Conservation (phyloP, 2,797 vertebrate species). For the Acanthurus leucopareius region DNA sequence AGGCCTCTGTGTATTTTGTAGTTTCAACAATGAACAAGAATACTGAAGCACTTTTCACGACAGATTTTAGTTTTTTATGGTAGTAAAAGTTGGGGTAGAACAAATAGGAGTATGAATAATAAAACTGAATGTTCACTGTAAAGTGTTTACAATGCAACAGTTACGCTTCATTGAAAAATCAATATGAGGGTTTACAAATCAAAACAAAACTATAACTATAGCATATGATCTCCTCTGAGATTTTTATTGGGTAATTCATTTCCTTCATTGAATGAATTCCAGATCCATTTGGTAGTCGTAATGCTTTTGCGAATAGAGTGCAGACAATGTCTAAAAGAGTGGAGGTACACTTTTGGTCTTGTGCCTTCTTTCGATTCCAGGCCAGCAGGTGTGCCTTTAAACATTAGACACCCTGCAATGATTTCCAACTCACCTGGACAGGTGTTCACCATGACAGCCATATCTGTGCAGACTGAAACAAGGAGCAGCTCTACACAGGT, state of each 20-base stretch:
- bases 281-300: background rate
- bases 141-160: slow-evolving; percentile 43
- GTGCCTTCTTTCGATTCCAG: slow-evolving; percentile 24
- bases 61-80: slow-evolving; percentile 25
- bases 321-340: background rate
- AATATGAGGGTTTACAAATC: slow-evolving; percentile 59
- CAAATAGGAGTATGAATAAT: slow-evolving; percentile 53
- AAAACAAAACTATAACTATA: slow-evolving; percentile 50
- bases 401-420: slow-evolving; percentile 34
- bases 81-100: slow-evolving; percentile 31
- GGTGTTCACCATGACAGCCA: slow-evolving; percentile 55
- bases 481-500: slow-evolving; percentile 28
- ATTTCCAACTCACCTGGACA: slow-evolving; percentile 66
- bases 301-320: background rate
- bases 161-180: slow-evolving; percentile 60
- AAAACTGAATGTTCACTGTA: slow-evolving; percentile 32
- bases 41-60: slow-evolving; percentile 46
- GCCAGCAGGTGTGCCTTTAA: slow-evolving; percentile 49
- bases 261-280: slow-evolving; percentile 29
- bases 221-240: slow-evolving; percentile 11
- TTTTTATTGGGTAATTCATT: slow-evolving; percentile 25
- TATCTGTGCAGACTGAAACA: slow-evolving; percentile 39
- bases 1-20: slow-evolving; percentile 35
- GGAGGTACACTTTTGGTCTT: too few species aligned
- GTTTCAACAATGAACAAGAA: slow-evolving; percentile 33